Percentiles rank a stretch among this genome's conserved stretches.
Evolutionary conservation across 2,797 vertebrate genomes (phyloP).

Genomic region (Morus bassanus): DNA sequence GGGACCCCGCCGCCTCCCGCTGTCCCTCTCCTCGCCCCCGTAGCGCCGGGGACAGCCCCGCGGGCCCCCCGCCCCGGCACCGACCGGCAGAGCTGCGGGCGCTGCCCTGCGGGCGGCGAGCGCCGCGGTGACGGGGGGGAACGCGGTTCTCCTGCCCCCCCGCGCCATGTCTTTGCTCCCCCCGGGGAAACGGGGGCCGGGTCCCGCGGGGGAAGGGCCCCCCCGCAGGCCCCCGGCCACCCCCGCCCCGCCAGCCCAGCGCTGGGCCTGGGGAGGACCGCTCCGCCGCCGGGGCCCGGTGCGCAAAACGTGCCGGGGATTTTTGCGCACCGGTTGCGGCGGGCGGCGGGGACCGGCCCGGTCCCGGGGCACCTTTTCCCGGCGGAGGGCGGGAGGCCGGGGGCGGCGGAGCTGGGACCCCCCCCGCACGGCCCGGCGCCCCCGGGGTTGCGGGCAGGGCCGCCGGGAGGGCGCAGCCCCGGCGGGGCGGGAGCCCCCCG

Average conservation of each 20-base stretch:
- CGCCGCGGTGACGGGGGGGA: neutral
- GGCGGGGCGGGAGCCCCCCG: neutral
- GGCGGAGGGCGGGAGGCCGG: neutral
- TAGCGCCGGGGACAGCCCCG: neutral
- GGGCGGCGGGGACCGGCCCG: neutral
- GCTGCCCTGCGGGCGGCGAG: neutral
- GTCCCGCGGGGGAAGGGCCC: neutral
- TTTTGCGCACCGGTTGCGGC: conserved; percentile 27
- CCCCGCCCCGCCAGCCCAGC: neutral
- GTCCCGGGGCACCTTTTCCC: neutral
- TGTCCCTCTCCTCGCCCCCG: neutral
- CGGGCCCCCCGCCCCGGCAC: neutral
- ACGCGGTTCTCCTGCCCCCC: neutral
- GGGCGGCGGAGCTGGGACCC: neutral
- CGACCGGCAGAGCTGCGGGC: neutral
- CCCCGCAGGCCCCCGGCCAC: neutral
- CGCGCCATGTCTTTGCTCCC: neutral
- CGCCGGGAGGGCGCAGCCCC: neutral
- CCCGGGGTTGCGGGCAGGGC: neutral
- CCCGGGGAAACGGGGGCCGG: neutral
- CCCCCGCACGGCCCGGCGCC: neutral
- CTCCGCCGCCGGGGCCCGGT: neutral
- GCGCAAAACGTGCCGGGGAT: conserved; percentile 31
- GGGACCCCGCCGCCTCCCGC: neutral
- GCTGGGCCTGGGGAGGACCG: neutral